Evolutionary conservation across 2,888 invertebrate species (phyloP).

Genomic region (Drosophila greeni): DNA sequence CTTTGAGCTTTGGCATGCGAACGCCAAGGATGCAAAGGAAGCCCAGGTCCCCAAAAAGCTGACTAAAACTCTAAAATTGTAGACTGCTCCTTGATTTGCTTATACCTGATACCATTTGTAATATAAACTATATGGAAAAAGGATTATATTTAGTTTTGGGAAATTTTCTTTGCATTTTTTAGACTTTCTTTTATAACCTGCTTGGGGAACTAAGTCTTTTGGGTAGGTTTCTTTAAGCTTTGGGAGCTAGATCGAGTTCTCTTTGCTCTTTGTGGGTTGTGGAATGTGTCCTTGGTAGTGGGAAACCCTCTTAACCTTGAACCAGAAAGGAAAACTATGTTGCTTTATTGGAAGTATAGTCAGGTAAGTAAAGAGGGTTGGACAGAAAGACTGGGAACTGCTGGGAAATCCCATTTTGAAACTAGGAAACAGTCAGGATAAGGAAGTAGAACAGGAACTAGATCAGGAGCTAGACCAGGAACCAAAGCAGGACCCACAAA

Average conservation of each 20-base stretch:
- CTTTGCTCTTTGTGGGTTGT: no score
- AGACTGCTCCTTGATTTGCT: background rate
- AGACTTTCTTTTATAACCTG: no score
- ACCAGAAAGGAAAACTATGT: no score
- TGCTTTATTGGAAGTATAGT: no score
- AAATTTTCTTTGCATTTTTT: no score
- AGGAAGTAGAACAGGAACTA: no score
- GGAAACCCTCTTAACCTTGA: background rate
- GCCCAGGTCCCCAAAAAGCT: background rate
- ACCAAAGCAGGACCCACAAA: no score
- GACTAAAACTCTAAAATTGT: background rate
- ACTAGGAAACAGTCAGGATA: background rate
- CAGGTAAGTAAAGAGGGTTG: no score
- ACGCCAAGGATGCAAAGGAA: slow-evolving; percentile 3
- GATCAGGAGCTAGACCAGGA: no score
- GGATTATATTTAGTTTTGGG: background rate
- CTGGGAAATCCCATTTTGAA: no score
- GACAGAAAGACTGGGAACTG: no score
- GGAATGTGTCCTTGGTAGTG: background rate
- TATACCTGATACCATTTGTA: background rate
- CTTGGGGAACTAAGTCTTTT: background rate
- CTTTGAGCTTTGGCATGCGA: slow-evolving; percentile 4
- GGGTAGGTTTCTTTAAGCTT: background rate
- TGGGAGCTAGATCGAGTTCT: background rate
- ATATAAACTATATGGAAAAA: background rate